A percentile compares a stretch with the other conserved stretches of the same genome.
Conservation (phyloP, 2,797 vertebrate species). For the Sternarchorhynchus goeldii region DNA sequence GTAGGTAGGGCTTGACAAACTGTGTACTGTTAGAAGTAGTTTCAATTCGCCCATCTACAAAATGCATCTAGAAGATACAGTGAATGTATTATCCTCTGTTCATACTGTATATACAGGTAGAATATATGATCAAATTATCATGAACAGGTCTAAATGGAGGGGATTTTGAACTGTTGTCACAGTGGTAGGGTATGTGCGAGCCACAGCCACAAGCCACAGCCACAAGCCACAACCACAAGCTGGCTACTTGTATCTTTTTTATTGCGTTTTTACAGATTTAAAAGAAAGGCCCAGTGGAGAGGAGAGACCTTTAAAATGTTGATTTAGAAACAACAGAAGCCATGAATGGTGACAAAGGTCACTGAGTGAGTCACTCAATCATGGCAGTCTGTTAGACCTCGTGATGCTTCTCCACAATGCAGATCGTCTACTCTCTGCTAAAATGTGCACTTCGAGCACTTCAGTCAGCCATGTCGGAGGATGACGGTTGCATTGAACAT, state of each 20-base stretch:
- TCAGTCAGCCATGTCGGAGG: not conserved
- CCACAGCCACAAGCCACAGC: too few species aligned
- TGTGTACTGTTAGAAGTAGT: too few species aligned
- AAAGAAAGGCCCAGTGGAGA: not conserved
- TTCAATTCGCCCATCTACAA: too few species aligned
- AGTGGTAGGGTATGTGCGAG: too few species aligned
- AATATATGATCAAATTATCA: too few species aligned
- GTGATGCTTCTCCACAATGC: not conserved
- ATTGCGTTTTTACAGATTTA: not conserved
- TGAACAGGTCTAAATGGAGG: too few species aligned
- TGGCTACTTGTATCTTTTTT: not conserved
- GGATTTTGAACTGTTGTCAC: too few species aligned
- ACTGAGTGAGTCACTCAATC: not conserved
- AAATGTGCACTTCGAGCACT: not conserved
- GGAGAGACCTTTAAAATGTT: not conserved
- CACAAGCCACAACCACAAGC: too few species aligned
- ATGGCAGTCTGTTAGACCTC: not conserved
- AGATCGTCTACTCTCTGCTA: not conserved
- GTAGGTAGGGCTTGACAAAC: too few species aligned
- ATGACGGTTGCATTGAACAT: constrained; percentile 1
- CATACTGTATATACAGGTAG: too few species aligned
- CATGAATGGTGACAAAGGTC: not conserved
- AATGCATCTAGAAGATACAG: too few species aligned
- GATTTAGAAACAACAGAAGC: not conserved
- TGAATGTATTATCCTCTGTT: too few species aligned